Conservation (phyloP, 2,113 vertebrate genomes). For the Sorex araneus region DNA sequence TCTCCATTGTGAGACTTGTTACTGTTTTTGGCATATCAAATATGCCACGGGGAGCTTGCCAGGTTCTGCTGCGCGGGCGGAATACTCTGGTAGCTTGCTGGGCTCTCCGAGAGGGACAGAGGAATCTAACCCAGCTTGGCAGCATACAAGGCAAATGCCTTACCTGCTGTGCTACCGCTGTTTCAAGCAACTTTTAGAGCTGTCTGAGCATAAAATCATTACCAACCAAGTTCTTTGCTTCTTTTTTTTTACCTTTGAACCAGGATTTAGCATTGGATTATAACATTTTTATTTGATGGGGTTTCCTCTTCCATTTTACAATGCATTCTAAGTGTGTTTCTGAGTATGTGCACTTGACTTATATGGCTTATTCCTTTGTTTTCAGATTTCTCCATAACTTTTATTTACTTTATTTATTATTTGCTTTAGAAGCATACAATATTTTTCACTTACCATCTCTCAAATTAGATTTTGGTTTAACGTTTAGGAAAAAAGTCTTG, state of each 20-base stretch:
- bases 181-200: not conserved
- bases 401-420: slow-evolving; percentile 47
- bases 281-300: no score
- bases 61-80: no score
- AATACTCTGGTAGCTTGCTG: no score
- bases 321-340: not conserved
- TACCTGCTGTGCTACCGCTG: no score
- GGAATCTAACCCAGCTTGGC: no score
- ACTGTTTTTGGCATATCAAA: no score
- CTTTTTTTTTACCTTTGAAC: not conserved
- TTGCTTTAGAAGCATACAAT: not conserved
- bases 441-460: slow-evolving; percentile 39
- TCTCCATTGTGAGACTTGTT: no score
- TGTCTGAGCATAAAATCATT: not conserved
- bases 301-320: not conserved
- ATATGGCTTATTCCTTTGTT: not conserved
- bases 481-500: not conserved
- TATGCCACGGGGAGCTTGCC: no score
- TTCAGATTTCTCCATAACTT: slow-evolving; percentile 31
- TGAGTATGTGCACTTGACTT: not conserved
- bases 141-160: no score
- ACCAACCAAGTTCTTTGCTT: not conserved
- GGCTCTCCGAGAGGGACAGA: no score
- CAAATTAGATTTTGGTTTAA: slow-evolving; percentile 41
- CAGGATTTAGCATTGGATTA: not conserved